Base-by-base conservation (phyloP, 1,140 invertebrate genomes). In the Asbolus verrucosus region DNA sequence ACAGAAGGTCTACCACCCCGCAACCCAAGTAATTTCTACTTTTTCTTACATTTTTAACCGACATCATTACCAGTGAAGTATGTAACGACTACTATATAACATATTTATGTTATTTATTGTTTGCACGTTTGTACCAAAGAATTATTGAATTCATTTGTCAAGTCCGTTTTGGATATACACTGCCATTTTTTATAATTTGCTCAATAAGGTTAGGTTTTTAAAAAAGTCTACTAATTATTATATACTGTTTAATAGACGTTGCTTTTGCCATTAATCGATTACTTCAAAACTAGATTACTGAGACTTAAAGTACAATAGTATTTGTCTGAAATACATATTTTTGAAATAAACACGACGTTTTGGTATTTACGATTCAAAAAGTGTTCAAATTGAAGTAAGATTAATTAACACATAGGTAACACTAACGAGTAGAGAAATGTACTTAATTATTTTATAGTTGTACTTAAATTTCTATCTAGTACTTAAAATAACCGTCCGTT, bases 1-100 rank as follows among this genome's bases (percentile, higher is more conserved):
- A 82, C 75, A 75, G 80, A 73, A 80, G 82, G 54, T 82, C 84
- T 8, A 81, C 80, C 21, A 83, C 83, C 4, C 81, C 80, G 61
- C 82, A 82, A 71, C 73, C 82, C 5, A 77, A 77, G 66, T 77
- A 75, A 19, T 27, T 65, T 21, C 6, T 63, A 30, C 24, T 43
- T 31, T 54, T 30, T 54, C 27, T 54, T 27, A 4, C 24, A n/a
- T n/a, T 27, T 27, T 27, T 8, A 27, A 19, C 11, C 11, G 21
- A 54, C 46, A 54, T 54, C 46, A 14, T 43, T 43, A 43, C 39
- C 39, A 43, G 46, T 19, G 21, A 54, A 63, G 31, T 63, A 41
- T 63, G 6, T 8, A 27, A 59, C 16, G 24, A 21, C 13, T 8
- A 13, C 16, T 13, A 14, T n/a, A n/a, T n/a, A n/a, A n/a, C n/a